Evolutionary conservation across 2,888 invertebrate species (phyloP), one percentile per base, ranked within the genome.

Genomic region (Drosophila mimica): DNA sequence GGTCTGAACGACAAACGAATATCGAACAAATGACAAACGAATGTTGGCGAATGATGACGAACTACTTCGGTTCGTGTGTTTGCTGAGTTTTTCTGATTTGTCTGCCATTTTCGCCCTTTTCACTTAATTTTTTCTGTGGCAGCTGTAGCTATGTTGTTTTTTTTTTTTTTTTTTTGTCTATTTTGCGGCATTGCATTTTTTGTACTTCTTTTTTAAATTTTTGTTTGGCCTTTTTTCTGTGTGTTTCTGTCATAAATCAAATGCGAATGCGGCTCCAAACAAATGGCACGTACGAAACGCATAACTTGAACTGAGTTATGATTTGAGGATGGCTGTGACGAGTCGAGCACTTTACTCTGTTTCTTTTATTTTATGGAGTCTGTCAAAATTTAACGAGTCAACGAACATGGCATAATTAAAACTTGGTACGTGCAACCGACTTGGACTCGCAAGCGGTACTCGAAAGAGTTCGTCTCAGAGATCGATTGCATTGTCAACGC

Each of bases 281-380:
- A 72, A 84, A 78, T 75, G 80, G 75, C 85, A 85, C 85, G 85
- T 85, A 85, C 88, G 62, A 74, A 82, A 80, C 83, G 83, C 85
- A 85, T 85, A 78, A 85, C 82, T 85, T 65, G 63, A 60, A 38
- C 78, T 82, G 88, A 85, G 82, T 88, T 85, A 85, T 85, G 81
- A 87, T 82, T 54, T 38, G 54, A 38, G 36, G 36, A 36, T 71
- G 71, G 67, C 53, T 48, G 66, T 54, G 74, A 65, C 46, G 36
- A 34, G 53, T 17, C 34, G 54, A 46, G 56, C 54, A 71, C 49
- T 28, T 56, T n/a, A 25, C 46, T 46, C 25, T 25, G 46, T 15
- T 68, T 49, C 38, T 62, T 52, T 38, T 51, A 59, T 62, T 59
- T 52, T 56, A 74, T 70, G 74, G 71, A 64, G 25, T 79, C 67